Conservation (phyloP, 2,797 vertebrate species). For the Cryptoblepharus egeriae region DNA sequence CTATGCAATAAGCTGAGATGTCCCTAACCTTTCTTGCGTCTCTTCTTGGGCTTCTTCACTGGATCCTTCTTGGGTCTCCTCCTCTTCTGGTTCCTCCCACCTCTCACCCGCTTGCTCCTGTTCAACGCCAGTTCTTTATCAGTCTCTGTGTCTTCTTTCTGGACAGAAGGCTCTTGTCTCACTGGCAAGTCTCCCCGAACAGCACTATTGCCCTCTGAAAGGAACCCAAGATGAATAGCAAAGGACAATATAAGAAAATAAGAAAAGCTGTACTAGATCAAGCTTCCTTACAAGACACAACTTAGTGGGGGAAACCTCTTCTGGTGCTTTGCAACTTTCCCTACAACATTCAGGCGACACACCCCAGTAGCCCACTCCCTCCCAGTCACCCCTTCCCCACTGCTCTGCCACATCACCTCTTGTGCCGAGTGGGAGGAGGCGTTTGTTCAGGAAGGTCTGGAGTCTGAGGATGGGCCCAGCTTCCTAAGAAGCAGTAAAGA, state of each 20-base stretch:
- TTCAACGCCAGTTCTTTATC: conserved; percentile 76
- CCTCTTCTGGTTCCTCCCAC: conserved; percentile 88
- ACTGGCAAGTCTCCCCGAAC: conserved; percentile 64
- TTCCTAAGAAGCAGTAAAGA: conserved; percentile 68
- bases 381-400: not conserved
- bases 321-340: no score
- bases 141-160: conserved; percentile 76
- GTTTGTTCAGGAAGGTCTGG: conserved; percentile 88
- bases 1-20: no score
- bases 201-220: conserved; percentile 66
- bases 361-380: no score
- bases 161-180: conserved; percentile 47
- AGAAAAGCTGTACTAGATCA: no score
- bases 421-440: conserved; percentile 78
- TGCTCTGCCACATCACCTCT: conserved; percentile 76
- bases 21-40: conserved; percentile 83
- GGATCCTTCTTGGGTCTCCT: conserved; percentile 81
- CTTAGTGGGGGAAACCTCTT: no score
- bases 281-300: no score
- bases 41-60: conserved; percentile 81
- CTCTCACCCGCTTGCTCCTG: conserved; percentile 84
- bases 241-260: no score
- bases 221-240: no score
- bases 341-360: no score
- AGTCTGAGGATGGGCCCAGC: conserved; percentile 81